Evolutionary conservation across 2,888 invertebrate genomes (phyloP).

Genomic region (Calameuta idolon): DNA sequence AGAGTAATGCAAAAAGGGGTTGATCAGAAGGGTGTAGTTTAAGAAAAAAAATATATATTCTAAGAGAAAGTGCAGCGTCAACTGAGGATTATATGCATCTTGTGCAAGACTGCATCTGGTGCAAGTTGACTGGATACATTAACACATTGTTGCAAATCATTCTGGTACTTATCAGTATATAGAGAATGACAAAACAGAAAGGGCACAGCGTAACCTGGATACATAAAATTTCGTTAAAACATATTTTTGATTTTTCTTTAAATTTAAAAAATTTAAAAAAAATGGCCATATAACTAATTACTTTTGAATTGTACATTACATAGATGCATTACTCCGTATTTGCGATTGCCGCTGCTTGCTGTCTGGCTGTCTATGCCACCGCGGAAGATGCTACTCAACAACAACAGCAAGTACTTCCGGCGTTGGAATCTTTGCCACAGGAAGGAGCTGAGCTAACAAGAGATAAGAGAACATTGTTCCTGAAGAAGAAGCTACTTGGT

Average conservation of each 20-base stretch:
- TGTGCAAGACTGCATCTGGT: neutral
- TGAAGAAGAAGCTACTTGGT: slow-evolving; percentile 61
- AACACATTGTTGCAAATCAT: neutral
- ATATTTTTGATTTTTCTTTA: neutral
- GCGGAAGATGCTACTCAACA: slow-evolving; percentile 26
- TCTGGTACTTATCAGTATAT: neutral
- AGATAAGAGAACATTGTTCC: slow-evolving; percentile 55
- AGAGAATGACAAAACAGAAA: neutral
- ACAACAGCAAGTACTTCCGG: slow-evolving; percentile 25
- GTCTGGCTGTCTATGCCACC: slow-evolving; percentile 30
- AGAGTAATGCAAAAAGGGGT: neutral
- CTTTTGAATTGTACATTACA: neutral
- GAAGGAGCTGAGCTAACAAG: slow-evolving; percentile 41
- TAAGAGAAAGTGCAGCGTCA: neutral
- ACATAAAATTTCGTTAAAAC: neutral
- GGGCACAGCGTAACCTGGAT: neutral
- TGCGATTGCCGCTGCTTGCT: slow-evolving; percentile 38
- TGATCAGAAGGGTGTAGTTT: neutral
- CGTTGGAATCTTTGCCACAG: slow-evolving; percentile 19
- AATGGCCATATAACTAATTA: neutral
- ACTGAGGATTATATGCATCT: neutral
- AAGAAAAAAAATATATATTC: neutral
- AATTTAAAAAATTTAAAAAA: neutral
- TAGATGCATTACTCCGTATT: slow-evolving; percentile 46
- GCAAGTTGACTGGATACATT: neutral